Conservation (phyloP, 53 echinoderm and acorn worm species). For the Holothuria scabra region DNA sequence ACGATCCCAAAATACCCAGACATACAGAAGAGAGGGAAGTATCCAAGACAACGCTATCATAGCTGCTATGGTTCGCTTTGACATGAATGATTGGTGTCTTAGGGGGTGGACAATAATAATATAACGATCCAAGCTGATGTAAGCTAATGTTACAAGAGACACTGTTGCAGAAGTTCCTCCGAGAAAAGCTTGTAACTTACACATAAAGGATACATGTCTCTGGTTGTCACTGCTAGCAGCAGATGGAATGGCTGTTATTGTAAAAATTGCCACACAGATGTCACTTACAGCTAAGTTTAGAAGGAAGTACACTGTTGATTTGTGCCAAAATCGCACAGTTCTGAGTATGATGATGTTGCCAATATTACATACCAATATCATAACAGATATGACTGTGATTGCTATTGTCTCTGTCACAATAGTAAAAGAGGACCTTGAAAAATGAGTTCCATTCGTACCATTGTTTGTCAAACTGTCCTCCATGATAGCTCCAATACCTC, state of each 20-base stretch:
- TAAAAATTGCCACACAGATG: conserved; percentile 43
- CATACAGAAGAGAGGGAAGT: background rate
- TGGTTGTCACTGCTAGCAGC: background rate
- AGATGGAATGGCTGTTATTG: conserved; percentile 17
- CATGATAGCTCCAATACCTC: no score
- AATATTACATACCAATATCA: conserved; percentile 40
- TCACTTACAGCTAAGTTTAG: conserved; percentile 53
- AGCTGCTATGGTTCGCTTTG: background rate
- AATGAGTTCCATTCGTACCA: no score
- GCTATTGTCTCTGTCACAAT: background rate
- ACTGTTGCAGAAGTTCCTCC: conserved; percentile 20
- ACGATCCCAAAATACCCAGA: conserved; percentile 21
- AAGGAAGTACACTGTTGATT: conserved; percentile 18
- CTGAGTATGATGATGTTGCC: conserved; percentile 39
- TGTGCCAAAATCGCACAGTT: conserved; percentile 33
- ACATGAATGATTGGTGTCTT: conserved; percentile 21
- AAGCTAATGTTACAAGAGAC: conserved; percentile 24
- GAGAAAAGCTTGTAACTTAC: conserved; percentile 30
- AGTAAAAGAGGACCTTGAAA: no score
- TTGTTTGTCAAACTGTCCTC: no score
- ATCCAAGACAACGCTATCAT: conserved; percentile 17
- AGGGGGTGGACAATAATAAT: conserved; percentile 41
- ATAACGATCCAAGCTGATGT: conserved; percentile 50
- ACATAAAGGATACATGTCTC: background rate
- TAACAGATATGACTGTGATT: background rate